A percentile compares a stretch with the other conserved stretches of the same genome.
phyloP scores from a whole-genome alignment of 2,113 vertebrate genomes.

The Mellivora capensis region DNA sequence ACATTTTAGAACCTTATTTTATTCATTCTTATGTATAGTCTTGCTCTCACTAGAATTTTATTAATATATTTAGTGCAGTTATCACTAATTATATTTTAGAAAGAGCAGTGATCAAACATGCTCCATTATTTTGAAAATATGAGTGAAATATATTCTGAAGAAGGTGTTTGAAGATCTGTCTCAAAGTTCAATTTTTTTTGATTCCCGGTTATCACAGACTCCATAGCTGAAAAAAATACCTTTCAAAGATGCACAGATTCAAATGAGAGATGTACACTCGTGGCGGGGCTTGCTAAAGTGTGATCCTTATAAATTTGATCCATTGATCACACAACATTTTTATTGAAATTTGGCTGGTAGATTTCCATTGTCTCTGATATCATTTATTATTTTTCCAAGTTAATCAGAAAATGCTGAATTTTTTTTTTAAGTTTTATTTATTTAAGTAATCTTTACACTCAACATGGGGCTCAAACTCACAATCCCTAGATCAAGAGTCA shows the following conservation, averaged over 20 bases:
- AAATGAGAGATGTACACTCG: not conserved
- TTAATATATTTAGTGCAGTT: not conserved
- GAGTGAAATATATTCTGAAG: not conserved
- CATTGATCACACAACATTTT: not conserved
- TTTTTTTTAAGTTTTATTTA: not conserved
- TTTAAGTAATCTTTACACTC: not conserved
- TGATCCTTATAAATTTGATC: not conserved
- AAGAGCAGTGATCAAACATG: not conserved
- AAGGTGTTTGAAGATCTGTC: not conserved
- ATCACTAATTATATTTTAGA: not conserved
- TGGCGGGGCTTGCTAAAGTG: not conserved
- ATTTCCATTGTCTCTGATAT: not conserved
- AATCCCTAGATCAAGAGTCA: not conserved
- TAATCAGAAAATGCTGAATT: not conserved
- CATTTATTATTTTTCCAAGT: not conserved
- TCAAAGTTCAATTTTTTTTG: not conserved
- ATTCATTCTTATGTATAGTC: not conserved
- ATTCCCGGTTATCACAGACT: not conserved
- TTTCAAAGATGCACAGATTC: not conserved
- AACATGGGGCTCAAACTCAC: not conserved
- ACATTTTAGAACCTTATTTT: not conserved
- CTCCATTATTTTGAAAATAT: slow-evolving; percentile 10
- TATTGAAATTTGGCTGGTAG: not conserved
- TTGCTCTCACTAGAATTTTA: not conserved
- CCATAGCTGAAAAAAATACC: not conserved